phyloP scores from a whole-genome alignment of 2,888 invertebrate species.

The Resseliella maxima region DNA sequence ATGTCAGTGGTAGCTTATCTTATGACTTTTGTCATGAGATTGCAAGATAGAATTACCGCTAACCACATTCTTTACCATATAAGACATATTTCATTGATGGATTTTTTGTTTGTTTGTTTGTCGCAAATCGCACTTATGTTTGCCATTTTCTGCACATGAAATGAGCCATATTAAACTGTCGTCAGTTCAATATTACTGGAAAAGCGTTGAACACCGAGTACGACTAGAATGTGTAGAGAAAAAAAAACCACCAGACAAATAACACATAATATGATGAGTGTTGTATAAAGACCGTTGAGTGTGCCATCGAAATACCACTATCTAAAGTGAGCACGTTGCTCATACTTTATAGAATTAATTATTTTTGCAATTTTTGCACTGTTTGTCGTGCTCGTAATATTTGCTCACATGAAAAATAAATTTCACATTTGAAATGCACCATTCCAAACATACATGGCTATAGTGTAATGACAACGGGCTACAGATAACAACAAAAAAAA shows the following conservation, averaged over 20 bases:
- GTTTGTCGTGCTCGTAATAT: not conserved
- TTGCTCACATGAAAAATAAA: slow-evolving; percentile 9
- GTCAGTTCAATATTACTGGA: not conserved
- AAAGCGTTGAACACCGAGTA: slow-evolving; percentile 2
- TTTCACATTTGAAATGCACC: slow-evolving; percentile 53
- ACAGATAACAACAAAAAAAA: not conserved
- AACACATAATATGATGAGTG: not conserved
- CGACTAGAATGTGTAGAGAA: not conserved
- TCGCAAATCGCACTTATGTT: not conserved
- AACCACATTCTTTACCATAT: slow-evolving; percentile 38
- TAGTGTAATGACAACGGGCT: not conserved
- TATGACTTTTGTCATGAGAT: not conserved
- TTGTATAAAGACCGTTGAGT: not conserved
- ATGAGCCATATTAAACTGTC: slow-evolving; percentile 37
- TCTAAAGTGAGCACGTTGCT: not conserved
- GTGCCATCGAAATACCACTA: not conserved
- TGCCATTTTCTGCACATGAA: not conserved
- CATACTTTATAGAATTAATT: not conserved
- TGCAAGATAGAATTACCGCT: slow-evolving; percentile 36
- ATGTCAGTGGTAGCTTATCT: not conserved
- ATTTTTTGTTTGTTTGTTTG: not conserved
- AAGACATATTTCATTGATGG: slow-evolving; percentile 9
- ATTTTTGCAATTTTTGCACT: not conserved
- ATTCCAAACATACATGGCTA: no score
- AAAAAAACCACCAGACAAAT: not conserved